Evolutionary conservation across 2,113 vertebrate genomes (phyloP).

Genomic region (Pelmatolapia mariae): DNA sequence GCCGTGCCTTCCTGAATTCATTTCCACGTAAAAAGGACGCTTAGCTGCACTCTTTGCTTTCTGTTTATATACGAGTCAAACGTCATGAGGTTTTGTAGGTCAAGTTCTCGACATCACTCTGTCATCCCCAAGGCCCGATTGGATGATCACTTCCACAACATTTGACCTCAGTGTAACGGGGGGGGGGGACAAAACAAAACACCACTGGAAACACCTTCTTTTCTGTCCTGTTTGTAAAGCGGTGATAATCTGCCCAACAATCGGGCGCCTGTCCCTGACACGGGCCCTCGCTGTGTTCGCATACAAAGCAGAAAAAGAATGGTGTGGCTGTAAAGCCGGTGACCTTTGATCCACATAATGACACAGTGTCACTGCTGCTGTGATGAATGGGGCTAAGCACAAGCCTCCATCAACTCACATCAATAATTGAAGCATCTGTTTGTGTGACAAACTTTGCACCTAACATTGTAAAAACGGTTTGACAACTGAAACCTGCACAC

Average conservation of each 20-base stretch:
- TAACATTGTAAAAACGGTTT: background rate
- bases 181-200: background rate
- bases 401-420: background rate
- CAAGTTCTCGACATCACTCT: background rate
- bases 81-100: background rate
- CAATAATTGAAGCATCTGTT: background rate
- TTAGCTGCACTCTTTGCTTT: background rate
- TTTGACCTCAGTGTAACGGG: background rate
- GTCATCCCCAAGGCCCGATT: background rate
- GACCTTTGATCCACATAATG: constrained; percentile 57
- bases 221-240: constrained; percentile 32
- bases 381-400: background rate
- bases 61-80: background rate
- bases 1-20: background rate
- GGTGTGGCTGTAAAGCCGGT: constrained; percentile 41
- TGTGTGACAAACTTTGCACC: background rate
- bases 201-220: background rate
- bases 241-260: constrained; percentile 52
- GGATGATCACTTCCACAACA: background rate
- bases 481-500: background rate
- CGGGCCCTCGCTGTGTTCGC: constrained; percentile 45
- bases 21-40: background rate
- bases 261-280: constrained; percentile 39
- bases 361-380: background rate
- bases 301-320: constrained; percentile 63